A percentile compares a stretch with the other conserved stretches of the same genome.
These are phyloP conservation scores for Mamestra brassicae DNA, from an alignment of 2,888 invertebrate genomes.

Conservation along the genomic window DNA sequence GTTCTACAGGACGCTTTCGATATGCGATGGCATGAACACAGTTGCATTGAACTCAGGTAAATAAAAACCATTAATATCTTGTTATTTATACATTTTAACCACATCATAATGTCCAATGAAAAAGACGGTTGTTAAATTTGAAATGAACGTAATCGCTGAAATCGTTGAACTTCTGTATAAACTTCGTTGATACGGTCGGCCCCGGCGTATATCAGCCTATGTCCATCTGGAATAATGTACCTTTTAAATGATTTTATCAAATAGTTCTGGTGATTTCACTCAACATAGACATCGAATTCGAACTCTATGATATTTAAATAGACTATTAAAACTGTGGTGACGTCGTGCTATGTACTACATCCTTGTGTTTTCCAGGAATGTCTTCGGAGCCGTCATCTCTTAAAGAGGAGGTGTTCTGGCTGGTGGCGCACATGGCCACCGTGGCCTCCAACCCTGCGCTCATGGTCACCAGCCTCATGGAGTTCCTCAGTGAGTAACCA, in stretches of 20 bases:
- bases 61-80: constrained; percentile 3
- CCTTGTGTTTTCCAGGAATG: constrained; percentile 57
- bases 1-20: constrained; percentile 95
- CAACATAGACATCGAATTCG: too few relatives aligned
- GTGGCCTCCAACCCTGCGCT: constrained; percentile 94
- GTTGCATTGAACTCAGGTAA: constrained; percentile 77
- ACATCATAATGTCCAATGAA: too few relatives aligned
- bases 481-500: constrained; percentile 91
- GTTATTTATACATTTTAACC: neutral
- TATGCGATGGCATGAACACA: constrained; percentile 90
- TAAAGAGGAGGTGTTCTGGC: constrained; percentile 96
- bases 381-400: constrained; percentile 90
- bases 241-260: too few relatives aligned
- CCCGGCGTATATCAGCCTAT: too few relatives aligned
- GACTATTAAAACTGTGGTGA: too few relatives aligned
- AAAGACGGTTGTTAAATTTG: too few relatives aligned
- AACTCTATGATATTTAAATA: too few relatives aligned
- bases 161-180: too few relatives aligned
- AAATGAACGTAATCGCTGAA: too few relatives aligned
- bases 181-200: too few relatives aligned
- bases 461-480: constrained; percentile 94
- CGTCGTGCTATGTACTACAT: neutral
- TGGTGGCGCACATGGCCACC: constrained; percentile 94
- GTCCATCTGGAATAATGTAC: too few relatives aligned
- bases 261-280: too few relatives aligned